These are phyloP conservation scores for Halictus ligatus DNA, from an alignment of 2,888 invertebrate genomes.

Conservation along the genomic window DNA sequence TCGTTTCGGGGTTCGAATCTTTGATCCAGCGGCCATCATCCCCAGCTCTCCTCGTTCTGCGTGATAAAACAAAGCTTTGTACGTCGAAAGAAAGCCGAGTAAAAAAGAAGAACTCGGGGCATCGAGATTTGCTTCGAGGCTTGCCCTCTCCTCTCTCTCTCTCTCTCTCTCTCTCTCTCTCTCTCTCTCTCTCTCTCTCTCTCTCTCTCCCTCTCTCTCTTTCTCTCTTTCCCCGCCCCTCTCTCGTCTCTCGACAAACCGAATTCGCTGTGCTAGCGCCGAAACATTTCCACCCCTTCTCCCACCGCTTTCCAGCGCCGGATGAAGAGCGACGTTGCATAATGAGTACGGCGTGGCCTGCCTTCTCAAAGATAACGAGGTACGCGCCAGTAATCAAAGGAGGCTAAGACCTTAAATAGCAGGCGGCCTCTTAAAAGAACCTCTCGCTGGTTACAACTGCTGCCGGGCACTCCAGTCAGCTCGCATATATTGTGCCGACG, in stretches of 20 bases:
- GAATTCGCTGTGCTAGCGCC: conserved; percentile 32
- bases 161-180: background rate
- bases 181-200: conserved; percentile 24
- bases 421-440: conserved; percentile 60
- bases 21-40: background rate
- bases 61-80: conserved; percentile 32
- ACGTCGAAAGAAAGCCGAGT: conserved; percentile 1
- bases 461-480: conserved; percentile 16
- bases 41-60: background rate
- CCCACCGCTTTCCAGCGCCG: background rate
- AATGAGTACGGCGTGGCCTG: conserved; percentile 50
- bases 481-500: background rate
- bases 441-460: conserved; percentile 36
- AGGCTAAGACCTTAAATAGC: conserved; percentile 64
- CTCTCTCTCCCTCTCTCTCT: background rate
- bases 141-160: background rate
- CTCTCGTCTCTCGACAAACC: conserved; percentile 38
- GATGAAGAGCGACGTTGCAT: conserved; percentile 38
- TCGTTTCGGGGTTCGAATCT: conserved; percentile 12
- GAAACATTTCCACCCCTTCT: conserved; percentile 34
- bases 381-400: conserved; percentile 75
- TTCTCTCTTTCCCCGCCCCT: background rate
- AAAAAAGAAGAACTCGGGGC: background rate
- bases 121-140: conserved; percentile 3
- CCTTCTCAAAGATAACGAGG: conserved; percentile 73